A percentile compares a stretch with the other conserved stretches of the same genome.
phyloP scores from a whole-genome alignment of 2,888 invertebrate species.

The Diaprepes abbreviatus region DNA sequence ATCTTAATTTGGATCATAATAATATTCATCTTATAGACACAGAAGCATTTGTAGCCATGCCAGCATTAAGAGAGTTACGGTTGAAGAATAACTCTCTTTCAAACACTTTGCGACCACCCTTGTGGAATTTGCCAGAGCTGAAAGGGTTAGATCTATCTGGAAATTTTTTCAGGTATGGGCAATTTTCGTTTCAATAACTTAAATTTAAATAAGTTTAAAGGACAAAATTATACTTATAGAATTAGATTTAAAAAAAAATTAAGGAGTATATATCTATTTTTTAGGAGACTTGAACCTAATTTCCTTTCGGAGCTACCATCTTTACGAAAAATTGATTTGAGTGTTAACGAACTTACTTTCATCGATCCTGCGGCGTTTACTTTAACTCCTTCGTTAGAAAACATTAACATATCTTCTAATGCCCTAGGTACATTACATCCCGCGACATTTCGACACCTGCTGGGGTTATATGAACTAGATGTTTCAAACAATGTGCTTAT shows the following conservation, averaged over 20 bases:
- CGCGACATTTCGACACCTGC: conserved; percentile 81
- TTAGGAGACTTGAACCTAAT: conserved; percentile 76
- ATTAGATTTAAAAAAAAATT: no score
- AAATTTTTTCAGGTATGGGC: conserved; percentile 73
- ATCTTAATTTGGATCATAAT: conserved; percentile 86
- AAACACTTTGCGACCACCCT: conserved; percentile 80
- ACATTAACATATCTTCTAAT: conserved; percentile 85
- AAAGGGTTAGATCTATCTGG: conserved; percentile 87
- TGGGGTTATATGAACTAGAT: conserved; percentile 84
- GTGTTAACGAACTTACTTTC: conserved; percentile 78
- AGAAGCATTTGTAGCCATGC: conserved; percentile 87
- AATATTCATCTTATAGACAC: conserved; percentile 80
- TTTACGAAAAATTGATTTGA: conserved; percentile 81
- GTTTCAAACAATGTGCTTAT: conserved; percentile 79
- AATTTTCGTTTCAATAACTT: not conserved
- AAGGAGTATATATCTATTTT: no score
- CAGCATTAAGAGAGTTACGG: conserved; percentile 84
- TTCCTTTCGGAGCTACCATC: conserved; percentile 83
- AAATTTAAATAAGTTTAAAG: no score
- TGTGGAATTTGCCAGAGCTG: conserved; percentile 87
- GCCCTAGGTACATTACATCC: conserved; percentile 79
- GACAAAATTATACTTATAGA: no score
- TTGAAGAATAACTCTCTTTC: conserved; percentile 87
- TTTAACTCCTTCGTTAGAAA: conserved; percentile 80
- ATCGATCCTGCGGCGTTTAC: conserved; percentile 83